Conservation (phyloP, 2,888 invertebrate species). For the Agonopterix heracliana region DNA sequence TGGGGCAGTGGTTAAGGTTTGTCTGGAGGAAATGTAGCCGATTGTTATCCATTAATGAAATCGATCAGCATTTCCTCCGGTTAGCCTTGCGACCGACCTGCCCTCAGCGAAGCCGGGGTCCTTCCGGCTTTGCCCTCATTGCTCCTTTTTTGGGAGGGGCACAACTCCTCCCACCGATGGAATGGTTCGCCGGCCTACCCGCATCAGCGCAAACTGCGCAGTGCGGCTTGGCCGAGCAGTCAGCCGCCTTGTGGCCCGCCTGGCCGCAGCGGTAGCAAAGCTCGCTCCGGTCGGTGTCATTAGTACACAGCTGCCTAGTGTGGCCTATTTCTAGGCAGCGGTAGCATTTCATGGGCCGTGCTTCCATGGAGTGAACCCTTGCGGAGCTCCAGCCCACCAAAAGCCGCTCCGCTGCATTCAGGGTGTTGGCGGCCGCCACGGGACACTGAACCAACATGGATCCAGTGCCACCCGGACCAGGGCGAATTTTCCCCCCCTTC, state of each 20-base stretch:
- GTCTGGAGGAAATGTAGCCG: too few relatives aligned
- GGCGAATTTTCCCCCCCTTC: background rate
- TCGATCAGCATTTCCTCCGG: background rate
- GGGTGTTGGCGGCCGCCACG: background rate
- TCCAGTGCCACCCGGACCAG: background rate
- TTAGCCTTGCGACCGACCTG: background rate
- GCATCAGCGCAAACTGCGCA: conserved; percentile 6
- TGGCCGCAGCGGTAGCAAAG: conserved; percentile 5
- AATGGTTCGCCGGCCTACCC: background rate
- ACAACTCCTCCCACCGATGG: conserved; percentile 1
- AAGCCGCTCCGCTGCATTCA: background rate
- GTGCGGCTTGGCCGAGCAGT: background rate
- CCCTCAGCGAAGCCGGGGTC: background rate
- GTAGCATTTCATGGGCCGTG: background rate
- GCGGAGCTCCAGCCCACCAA: conserved; percentile 1
- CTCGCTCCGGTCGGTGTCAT: background rate
- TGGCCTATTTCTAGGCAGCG: conserved; percentile 1
- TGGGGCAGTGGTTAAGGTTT: too few relatives aligned
- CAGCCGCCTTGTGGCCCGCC: conserved; percentile 1
- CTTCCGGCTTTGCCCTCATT: too few relatives aligned
- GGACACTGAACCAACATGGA: conserved; percentile 1
- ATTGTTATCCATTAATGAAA: too few relatives aligned
- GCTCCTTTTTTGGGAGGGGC: background rate
- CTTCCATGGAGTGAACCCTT: background rate
- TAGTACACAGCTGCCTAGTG: background rate